These are phyloP conservation scores for Castor canadensis DNA, from an alignment of 2,113 vertebrate species.

Conservation along the genomic window DNA sequence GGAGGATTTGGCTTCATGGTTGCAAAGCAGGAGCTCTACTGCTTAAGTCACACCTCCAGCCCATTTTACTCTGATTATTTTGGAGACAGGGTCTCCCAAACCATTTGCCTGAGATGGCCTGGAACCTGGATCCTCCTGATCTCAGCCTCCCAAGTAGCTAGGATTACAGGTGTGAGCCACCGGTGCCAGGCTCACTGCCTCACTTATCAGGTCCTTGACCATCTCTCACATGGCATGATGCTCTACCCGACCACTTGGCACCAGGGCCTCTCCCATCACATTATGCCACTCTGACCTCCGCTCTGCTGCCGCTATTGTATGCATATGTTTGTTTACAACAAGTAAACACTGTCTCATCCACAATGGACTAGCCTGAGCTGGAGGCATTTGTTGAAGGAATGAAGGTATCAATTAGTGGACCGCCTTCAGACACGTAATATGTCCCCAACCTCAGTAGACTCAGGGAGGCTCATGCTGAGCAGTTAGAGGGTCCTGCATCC, in stretches of 20 bases:
- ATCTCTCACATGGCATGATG: background rate
- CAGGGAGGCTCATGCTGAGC: background rate
- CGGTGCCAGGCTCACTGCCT: background rate
- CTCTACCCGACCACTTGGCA: background rate
- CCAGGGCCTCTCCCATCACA: background rate
- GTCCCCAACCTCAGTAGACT: background rate
- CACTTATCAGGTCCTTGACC: background rate
- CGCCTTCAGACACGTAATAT: rapidly evolving
- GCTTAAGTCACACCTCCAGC: too few species aligned
- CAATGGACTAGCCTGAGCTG: background rate
- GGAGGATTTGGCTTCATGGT: too few species aligned
- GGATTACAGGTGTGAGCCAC: too few species aligned
- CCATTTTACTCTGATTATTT: too few species aligned
- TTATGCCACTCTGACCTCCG: too few species aligned
- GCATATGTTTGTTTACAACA: background rate
- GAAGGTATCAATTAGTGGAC: background rate
- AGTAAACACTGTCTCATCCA: background rate
- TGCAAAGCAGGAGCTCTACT: too few species aligned
- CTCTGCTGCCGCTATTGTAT: too few species aligned
- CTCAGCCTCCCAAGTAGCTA: too few species aligned
- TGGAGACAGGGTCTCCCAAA: too few species aligned
- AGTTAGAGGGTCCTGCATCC: background rate
- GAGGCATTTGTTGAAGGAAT: background rate
- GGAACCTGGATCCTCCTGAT: too few species aligned
- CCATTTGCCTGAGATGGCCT: too few species aligned